Percentiles rank a stretch among this genome's conserved stretches.
These are phyloP conservation scores for Euplagia quadripunctaria DNA, from an alignment of 2,888 invertebrate genomes.

Conservation along the genomic window DNA sequence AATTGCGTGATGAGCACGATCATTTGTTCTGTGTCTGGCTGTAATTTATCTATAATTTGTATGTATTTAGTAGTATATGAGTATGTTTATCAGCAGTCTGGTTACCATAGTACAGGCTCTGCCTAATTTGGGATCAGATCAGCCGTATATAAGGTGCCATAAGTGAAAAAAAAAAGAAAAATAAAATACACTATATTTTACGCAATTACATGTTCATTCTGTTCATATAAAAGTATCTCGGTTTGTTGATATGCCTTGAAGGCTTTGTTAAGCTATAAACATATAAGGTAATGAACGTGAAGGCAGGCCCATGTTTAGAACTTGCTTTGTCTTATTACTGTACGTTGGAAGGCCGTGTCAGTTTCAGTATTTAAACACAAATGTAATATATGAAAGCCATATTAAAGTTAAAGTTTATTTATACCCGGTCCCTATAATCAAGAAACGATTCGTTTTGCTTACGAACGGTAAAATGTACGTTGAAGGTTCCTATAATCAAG, in stretches of 20 bases:
- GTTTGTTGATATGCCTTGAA: constrained; percentile 54
- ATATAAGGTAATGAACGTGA: constrained; percentile 52
- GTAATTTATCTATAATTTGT: too few species aligned
- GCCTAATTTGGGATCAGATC: too few species aligned
- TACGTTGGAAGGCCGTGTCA: neutral
- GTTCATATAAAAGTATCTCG: constrained; percentile 38
- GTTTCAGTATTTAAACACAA: constrained; percentile 1
- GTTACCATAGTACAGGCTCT: too few species aligned
- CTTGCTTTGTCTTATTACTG: constrained; percentile 20
- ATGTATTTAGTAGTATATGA: too few species aligned
- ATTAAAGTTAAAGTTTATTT: neutral
- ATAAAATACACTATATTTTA: constrained; percentile 6
- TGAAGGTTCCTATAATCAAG: too few species aligned
- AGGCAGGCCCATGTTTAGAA: constrained; percentile 48
- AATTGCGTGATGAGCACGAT: too few species aligned
- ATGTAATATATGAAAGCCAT: neutral
- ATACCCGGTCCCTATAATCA: neutral
- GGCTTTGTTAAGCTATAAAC: constrained; percentile 51
- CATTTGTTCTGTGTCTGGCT: too few species aligned
- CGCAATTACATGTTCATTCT: constrained; percentile 30
- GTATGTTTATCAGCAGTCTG: too few species aligned
- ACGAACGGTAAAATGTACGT: too few species aligned
- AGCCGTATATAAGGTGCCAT: too few species aligned
- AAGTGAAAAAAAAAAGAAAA: too few species aligned
- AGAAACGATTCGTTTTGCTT: too few species aligned